A percentile compares a stretch with the other conserved stretches of the same genome.
These are phyloP conservation scores for Momotus momota DNA, from an alignment of 2,797 vertebrate species.

Conservation along the genomic window DNA sequence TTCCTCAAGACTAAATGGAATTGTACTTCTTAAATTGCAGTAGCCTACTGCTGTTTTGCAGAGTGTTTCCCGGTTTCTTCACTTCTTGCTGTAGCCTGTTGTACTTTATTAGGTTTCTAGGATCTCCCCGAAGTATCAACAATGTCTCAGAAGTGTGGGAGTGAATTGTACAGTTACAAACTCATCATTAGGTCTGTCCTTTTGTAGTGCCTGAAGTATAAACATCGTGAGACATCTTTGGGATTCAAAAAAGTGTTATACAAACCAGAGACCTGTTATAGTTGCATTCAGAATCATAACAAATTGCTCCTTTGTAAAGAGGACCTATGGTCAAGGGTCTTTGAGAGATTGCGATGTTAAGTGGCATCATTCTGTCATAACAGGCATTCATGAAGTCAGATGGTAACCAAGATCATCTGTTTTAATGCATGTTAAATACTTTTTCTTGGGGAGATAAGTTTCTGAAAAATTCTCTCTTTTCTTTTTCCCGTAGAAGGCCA, in stretches of 20 bases:
- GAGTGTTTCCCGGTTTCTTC: conserved; percentile 4
- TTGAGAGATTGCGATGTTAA: not conserved
- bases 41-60: not conserved
- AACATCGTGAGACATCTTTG: not conserved
- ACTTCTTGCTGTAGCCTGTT: not conserved
- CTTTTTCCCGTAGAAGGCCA: conserved; percentile 87
- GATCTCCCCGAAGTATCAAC: not conserved
- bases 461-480: conserved; percentile 61
- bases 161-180: not conserved
- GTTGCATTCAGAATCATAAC: not conserved
- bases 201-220: not conserved
- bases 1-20: not conserved
- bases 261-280: not conserved
- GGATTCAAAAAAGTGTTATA: not conserved
- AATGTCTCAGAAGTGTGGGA: not conserved
- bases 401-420: not conserved
- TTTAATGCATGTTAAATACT: not conserved
- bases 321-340: not conserved
- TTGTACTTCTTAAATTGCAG: not conserved
- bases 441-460: not conserved
- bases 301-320: not conserved
- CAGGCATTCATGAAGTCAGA: not conserved
- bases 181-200: not conserved
- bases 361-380: not conserved
- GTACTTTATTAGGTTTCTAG: not conserved